Evolutionary conservation across 2,113 vertebrate species (phyloP), one percentile per base, ranked within the genome.

Genomic region (Periophthalmus modestus): DNA sequence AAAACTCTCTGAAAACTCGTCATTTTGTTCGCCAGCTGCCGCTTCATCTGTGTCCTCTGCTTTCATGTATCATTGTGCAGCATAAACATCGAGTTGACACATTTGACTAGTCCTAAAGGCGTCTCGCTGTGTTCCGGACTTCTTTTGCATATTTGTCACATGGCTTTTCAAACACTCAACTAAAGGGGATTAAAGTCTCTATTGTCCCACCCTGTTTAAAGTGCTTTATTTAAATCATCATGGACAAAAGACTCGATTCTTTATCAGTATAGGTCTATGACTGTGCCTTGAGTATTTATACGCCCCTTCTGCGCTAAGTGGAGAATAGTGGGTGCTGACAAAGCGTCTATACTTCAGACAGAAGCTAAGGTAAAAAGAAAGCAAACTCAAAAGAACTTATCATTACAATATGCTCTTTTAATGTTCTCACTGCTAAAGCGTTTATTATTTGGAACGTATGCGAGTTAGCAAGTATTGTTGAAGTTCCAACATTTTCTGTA

Each of bases 371-470:
- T 86, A 68, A 58, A n/a, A 34, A 55, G 36, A 67, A 81, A 78
- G 75, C 57, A 78, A n/a, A 81, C 70, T 92, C 84, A 93, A 93
- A 90, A 80, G 75, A 88, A 86, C 85, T 82, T 87, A 91, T 87
- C 82, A 69, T 57, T 87, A 87, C 78, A 88, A 87, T 91, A 87
- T 89, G 75, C 88, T 88, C 87, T 86, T 84, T 87, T 82, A 43
- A 66, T 82, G 66, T 80, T 74, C 74, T 66, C 76, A 75, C 39
- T 82, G 68, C 68, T 74, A 57, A 66, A 50, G 69, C 66, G 69
- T 69, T 71, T 72, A 74, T 82, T 77, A 75, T 71, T 71, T 66
- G 79, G 86, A 69, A 92, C 89, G 90, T 90, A 90, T 78, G 85
- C 72, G 66, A 74, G 80, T 85, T 85, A 66, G 72, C 82, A 10